Evolutionary conservation across 2,113 vertebrate species (phyloP).

Genomic region (Ochotona princeps): DNA sequence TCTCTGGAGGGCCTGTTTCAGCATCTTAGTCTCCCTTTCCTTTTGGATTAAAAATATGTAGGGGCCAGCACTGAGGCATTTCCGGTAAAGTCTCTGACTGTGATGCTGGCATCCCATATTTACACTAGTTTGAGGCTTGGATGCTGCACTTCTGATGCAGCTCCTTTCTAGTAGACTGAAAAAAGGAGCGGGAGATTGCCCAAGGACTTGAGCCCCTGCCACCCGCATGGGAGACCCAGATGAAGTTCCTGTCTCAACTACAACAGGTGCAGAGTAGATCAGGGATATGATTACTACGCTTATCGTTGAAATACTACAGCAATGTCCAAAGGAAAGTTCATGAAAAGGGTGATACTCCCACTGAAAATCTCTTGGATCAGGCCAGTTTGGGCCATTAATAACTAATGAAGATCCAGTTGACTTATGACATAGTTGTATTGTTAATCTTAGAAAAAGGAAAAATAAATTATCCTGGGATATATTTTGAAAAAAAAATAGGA

Average conservation of each 20-base stretch:
- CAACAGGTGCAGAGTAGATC: not conserved
- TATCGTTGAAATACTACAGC: not conserved
- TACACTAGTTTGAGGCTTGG: no score
- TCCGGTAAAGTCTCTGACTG: no score
- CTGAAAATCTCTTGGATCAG: not conserved
- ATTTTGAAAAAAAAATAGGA: not conserved
- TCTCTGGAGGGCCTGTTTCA: not conserved
- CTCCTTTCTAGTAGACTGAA: no score
- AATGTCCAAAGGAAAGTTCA: not conserved
- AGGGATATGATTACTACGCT: not conserved
- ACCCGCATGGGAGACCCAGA: no score
- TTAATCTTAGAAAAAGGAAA: not conserved
- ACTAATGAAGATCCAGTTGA: not conserved
- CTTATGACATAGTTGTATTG: not conserved
- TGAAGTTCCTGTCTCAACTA: not conserved
- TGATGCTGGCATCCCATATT: no score
- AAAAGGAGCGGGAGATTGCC: no score
- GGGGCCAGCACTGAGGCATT: no score
- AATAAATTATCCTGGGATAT: not conserved
- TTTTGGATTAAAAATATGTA: no score
- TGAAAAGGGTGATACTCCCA: conserved; percentile 3
- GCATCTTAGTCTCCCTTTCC: no score
- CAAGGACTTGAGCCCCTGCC: no score
- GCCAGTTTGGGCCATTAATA: not conserved
- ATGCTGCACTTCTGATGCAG: no score